phyloP scores from a whole-genome alignment of 1,140 invertebrate species.

The Lordiphosa stackelbergi region DNA sequence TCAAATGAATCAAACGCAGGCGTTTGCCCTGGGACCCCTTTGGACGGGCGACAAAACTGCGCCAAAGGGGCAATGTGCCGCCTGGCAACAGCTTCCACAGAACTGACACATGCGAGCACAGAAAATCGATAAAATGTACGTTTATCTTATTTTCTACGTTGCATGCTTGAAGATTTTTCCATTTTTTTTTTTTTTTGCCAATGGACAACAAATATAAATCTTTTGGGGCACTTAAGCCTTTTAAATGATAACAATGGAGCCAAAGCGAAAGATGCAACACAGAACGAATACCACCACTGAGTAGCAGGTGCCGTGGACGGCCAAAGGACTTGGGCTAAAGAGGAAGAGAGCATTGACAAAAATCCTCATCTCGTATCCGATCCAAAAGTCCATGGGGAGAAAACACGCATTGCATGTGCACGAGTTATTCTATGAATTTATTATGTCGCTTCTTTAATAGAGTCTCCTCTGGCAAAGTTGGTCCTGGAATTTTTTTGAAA shows the following conservation, averaged over 20 bases:
- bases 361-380: background rate
- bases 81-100: conserved; percentile 46
- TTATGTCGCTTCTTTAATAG: conserved; percentile 29
- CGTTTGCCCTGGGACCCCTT: conserved; percentile 40
- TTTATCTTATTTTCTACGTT: conserved; percentile 50
- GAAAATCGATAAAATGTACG: conserved; percentile 70
- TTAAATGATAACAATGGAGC: conserved; percentile 70
- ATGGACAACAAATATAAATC: conserved; percentile 68
- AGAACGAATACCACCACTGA: conserved; percentile 17
- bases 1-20: conserved; percentile 34
- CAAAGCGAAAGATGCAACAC: conserved; percentile 22
- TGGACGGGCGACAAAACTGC: conserved; percentile 49
- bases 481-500: background rate
- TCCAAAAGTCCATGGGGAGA: background rate
- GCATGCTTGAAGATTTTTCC: conserved; percentile 33
- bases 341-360: conserved; percentile 2
- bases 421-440: conserved; percentile 43
- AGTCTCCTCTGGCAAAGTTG: conserved; percentile 27
- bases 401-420: conserved; percentile 2
- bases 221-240: conserved; percentile 68
- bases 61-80: conserved; percentile 25
- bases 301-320: conserved; percentile 54
- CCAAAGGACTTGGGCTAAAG: conserved; percentile 22
- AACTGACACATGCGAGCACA: conserved; percentile 37
- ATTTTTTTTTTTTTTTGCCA: conserved; percentile 24